phyloP scores from a whole-genome alignment of 1,140 invertebrate species.

The Cydia pomonella region DNA sequence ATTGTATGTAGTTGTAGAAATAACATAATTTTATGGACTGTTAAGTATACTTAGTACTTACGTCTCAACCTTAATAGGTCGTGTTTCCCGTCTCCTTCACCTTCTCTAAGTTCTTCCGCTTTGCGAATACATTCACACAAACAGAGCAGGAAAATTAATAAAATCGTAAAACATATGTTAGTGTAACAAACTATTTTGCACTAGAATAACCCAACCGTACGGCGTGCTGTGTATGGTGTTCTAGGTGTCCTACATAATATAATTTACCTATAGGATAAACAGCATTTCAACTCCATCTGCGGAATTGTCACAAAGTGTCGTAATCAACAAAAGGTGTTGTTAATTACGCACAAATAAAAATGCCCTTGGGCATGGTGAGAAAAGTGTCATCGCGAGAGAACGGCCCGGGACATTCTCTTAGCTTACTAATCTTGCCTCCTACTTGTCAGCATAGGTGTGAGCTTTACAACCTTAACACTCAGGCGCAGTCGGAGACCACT shows the following conservation, averaged over 20 bases:
- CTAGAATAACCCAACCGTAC: not conserved
- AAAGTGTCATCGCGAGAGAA: slow-evolving; percentile 25
- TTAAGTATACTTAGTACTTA: slow-evolving; percentile 12
- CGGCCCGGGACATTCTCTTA: not conserved
- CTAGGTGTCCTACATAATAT: too few relatives aligned
- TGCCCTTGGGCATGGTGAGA: slow-evolving; percentile 20
- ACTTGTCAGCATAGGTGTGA: not conserved
- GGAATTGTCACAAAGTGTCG: slow-evolving; percentile 7
- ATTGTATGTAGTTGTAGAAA: not conserved
- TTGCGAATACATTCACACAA: slow-evolving; percentile 3
- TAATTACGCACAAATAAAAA: slow-evolving; percentile 19
- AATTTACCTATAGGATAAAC: too few relatives aligned
- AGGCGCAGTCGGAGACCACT: not conserved
- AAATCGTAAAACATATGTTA: not conserved
- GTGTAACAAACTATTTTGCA: not conserved
- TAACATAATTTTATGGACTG: not conserved
- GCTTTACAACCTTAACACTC: not conserved
- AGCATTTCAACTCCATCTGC: not conserved
- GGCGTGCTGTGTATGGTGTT: too few relatives aligned
- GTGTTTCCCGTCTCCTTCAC: not conserved
- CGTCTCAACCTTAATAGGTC: not conserved
- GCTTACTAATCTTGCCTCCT: not conserved
- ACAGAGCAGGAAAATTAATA: not conserved
- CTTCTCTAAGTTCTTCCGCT: slow-evolving; percentile 8
- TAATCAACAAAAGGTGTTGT: slow-evolving; percentile 11